phyloP scores from a whole-genome alignment of 1,140 invertebrate species.

The Hetaerina americana region DNA sequence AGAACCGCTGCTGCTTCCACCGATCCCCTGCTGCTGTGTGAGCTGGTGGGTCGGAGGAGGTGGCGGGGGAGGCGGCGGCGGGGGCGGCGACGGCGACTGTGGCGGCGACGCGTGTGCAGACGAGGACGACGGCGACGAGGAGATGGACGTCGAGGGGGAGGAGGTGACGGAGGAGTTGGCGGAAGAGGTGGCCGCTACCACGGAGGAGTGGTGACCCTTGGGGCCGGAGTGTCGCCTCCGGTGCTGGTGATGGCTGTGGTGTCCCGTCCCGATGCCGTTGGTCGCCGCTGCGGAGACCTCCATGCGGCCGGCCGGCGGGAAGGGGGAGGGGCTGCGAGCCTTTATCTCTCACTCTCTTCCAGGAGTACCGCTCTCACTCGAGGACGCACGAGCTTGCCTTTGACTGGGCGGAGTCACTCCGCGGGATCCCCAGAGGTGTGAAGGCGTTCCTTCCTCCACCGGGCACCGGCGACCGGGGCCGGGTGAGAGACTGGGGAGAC shows the following conservation, averaged over 20 bases:
- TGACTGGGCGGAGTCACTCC: background rate
- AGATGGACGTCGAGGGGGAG: background rate
- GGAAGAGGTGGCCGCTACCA: background rate
- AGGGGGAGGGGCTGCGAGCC: background rate
- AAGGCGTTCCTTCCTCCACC: background rate
- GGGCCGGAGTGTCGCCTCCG: background rate
- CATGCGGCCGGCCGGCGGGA: background rate
- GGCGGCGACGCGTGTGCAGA: background rate
- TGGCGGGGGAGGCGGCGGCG: background rate
- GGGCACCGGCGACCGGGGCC: background rate
- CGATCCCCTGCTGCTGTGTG: background rate
- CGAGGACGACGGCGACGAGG: background rate
- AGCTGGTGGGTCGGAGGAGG: background rate
- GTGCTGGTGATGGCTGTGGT: background rate
- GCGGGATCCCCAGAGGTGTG: too few species aligned
- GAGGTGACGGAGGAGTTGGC: background rate
- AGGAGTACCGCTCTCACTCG: background rate
- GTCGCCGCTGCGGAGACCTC: background rate
- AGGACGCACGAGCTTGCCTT: background rate
- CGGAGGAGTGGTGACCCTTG: background rate
- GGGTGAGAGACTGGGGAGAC: background rate
- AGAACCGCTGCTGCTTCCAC: background rate
- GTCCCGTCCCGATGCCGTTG: background rate
- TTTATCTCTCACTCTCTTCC: background rate
- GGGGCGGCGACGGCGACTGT: background rate